A percentile compares a stretch with the other conserved stretches of the same genome.
These are phyloP conservation scores for Drosophila sucinea DNA, from an alignment of 1,140 invertebrate genomes.

Conservation along the genomic window DNA sequence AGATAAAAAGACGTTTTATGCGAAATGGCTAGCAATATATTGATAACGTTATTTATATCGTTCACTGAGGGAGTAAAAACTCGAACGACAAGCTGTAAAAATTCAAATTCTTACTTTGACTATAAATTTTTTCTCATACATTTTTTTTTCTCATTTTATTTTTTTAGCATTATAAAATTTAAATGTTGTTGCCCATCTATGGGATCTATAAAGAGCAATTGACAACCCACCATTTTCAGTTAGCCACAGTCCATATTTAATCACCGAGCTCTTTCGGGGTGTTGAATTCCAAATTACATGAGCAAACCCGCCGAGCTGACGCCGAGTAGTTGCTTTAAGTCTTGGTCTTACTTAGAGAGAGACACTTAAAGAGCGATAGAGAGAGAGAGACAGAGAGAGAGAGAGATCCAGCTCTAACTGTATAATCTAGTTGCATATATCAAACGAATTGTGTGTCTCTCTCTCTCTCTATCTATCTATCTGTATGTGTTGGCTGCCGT, in stretches of 20 bases:
- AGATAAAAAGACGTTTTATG: no score
- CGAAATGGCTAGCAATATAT: neutral
- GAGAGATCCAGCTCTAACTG: constrained; percentile 22
- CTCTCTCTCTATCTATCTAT: neutral
- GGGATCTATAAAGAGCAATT: constrained; percentile 59
- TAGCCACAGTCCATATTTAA: constrained; percentile 47
- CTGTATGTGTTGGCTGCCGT: constrained; percentile 43
- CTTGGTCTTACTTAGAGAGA: constrained; percentile 9
- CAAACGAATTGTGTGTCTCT: constrained; percentile 30
- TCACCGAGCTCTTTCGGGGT: constrained; percentile 58
- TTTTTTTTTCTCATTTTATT: neutral
- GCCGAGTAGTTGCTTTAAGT: neutral
- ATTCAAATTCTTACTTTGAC: no score
- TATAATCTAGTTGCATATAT: constrained; percentile 78
- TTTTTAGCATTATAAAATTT: neutral
- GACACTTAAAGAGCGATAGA: neutral
- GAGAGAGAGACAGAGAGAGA: neutral
- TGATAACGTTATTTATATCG: neutral
- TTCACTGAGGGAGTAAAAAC: neutral
- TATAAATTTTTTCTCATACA: neutral
- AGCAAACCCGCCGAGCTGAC: constrained; percentile 46
- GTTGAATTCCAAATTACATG: constrained; percentile 78
- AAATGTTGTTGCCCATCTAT: constrained; percentile 49
- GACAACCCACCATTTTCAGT: constrained; percentile 68
- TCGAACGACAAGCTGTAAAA: no score